Evolutionary conservation across 2,888 invertebrate genomes (phyloP).

Genomic region (Priocnemis perturbator): DNA sequence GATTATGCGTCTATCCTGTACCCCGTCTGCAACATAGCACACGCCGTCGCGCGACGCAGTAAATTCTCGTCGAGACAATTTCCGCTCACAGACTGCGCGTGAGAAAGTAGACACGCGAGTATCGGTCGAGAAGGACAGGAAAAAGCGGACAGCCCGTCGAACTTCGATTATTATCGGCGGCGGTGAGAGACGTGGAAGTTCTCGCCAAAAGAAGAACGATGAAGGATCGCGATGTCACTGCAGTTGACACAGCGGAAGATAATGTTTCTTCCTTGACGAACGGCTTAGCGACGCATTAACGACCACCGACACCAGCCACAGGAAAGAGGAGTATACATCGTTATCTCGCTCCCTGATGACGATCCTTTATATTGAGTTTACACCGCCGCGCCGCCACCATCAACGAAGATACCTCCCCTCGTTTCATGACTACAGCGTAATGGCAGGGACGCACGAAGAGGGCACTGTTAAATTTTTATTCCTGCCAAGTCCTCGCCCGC

Average conservation of each 20-base stretch:
- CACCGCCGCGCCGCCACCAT: background rate
- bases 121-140: background rate
- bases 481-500: background rate
- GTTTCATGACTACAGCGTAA: constrained; percentile 21
- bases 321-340: constrained; percentile 21
- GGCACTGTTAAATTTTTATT: constrained; percentile 19
- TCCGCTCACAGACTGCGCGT: background rate
- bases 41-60: too few relatives aligned
- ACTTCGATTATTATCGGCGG: too few relatives aligned
- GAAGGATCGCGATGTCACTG: constrained; percentile 15
- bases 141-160: too few relatives aligned
- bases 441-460: constrained; percentile 3
- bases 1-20: too few relatives aligned
- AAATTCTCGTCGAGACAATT: too few relatives aligned
- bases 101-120: constrained; percentile 13
- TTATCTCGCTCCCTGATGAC: constrained; percentile 36
- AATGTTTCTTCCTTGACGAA: constrained; percentile 39
- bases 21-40: too few relatives aligned
- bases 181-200: constrained; percentile 11
- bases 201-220: background rate
- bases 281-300: constrained; percentile 28
- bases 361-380: constrained; percentile 41
- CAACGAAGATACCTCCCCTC: constrained; percentile 19
- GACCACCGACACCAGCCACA: constrained; percentile 13
- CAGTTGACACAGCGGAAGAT: constrained; percentile 39